Evolutionary conservation across 2,797 vertebrate genomes (phyloP).

Genomic region (Manis pentadactyla): DNA sequence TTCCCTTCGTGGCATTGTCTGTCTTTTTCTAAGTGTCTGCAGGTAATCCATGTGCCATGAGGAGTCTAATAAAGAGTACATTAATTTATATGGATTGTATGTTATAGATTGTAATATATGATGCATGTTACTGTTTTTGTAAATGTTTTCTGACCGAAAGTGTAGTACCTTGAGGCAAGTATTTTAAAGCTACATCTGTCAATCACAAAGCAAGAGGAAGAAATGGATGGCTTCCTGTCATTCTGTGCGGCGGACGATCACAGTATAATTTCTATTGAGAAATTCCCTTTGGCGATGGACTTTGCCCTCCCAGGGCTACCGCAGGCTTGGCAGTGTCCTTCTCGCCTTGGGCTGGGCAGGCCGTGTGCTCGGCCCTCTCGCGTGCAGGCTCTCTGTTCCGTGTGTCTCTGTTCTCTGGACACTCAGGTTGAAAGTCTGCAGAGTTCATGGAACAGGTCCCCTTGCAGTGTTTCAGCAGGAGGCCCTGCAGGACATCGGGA

Average conservation of each 20-base stretch:
- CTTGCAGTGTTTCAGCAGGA: neutral
- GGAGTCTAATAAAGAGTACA: neutral
- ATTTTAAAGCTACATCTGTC: conserved; percentile 15
- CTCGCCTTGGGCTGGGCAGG: neutral
- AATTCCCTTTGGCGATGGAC: neutral
- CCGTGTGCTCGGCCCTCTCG: neutral
- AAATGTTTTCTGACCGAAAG: neutral
- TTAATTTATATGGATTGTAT: neutral
- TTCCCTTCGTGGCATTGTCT: conserved; percentile 27
- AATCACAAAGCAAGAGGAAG: conserved; percentile 6
- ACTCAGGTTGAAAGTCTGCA: neutral
- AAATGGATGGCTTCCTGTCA: neutral
- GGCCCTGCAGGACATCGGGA: neutral
- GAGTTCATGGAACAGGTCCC: neutral
- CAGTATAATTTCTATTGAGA: neutral
- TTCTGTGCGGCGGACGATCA: neutral
- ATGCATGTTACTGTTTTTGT: neutral
- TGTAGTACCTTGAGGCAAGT: neutral
- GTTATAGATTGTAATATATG: neutral
- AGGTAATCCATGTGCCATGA: neutral
- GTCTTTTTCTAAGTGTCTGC: conserved; percentile 19
- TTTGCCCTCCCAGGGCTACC: neutral
- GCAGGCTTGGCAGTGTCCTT: neutral
- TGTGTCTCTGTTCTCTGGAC: neutral
- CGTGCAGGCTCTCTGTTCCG: neutral